phyloP scores from a whole-genome alignment of 2,888 invertebrate genomes.

The Fissipunctia ypsillon region DNA sequence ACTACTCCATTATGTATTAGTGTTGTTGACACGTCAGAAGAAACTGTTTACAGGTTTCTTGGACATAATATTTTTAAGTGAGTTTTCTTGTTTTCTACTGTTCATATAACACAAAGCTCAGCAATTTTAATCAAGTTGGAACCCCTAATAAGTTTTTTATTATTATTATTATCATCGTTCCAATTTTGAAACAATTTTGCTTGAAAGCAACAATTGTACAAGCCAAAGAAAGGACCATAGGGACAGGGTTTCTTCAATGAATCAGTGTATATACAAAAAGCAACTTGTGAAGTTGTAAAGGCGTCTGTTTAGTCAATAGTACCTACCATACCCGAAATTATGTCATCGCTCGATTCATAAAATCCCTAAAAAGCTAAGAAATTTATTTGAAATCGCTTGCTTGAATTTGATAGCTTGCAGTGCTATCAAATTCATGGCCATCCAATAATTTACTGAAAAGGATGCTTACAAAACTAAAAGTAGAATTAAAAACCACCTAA shows the following conservation, averaged over 20 bases:
- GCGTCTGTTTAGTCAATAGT: no score
- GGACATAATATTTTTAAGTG: not conserved
- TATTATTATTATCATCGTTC: not conserved
- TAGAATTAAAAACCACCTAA: slow-evolving; percentile 16
- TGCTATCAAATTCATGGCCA: not conserved
- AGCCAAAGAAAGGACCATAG: no score
- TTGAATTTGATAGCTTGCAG: not conserved
- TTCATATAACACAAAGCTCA: not conserved
- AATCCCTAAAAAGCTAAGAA: not conserved
- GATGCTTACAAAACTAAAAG: not conserved
- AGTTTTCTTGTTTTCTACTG: not conserved
- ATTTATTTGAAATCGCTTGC: not conserved
- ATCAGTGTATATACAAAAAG: no score
- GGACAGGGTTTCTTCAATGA: no score
- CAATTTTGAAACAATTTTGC: no score
- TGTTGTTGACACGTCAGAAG: slow-evolving; percentile 2
- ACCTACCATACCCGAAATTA: not conserved
- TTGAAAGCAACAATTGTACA: no score
- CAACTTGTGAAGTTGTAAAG: no score
- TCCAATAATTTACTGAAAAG: not conserved
- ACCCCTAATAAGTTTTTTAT: not conserved
- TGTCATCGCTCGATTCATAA: not conserved
- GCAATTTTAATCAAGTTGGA: not conserved
- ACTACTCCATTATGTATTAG: slow-evolving; percentile 20
- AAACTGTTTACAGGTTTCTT: not conserved